phyloP scores from a whole-genome alignment of 1,140 invertebrate genomes.

The Thrips palmi region DNA sequence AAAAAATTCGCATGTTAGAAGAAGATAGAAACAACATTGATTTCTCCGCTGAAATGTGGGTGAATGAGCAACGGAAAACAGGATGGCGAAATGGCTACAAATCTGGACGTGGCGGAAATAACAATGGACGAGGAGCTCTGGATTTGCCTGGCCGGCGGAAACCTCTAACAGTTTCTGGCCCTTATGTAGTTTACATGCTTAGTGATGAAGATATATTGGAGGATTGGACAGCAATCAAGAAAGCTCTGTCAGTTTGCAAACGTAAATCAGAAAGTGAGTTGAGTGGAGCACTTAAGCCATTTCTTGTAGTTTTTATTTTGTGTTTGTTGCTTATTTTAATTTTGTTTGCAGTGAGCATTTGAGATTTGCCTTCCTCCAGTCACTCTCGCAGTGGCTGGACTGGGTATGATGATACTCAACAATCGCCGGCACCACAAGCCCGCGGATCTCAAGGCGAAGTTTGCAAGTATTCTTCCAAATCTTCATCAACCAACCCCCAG shows the following conservation, averaged over 20 bases:
- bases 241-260: constrained; percentile 36
- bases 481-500: too few relatives aligned
- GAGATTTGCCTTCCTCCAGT: too few relatives aligned
- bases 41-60: constrained; percentile 53
- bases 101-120: constrained; percentile 7
- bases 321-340: too few relatives aligned
- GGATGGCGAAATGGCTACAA: constrained; percentile 16
- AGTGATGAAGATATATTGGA: constrained; percentile 86
- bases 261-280: constrained; percentile 18
- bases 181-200: constrained; percentile 93
- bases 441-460: too few relatives aligned
- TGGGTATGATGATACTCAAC: too few relatives aligned
- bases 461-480: too few relatives aligned
- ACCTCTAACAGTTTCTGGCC: constrained; percentile 79
- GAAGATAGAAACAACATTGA: constrained; percentile 90
- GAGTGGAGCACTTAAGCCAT: too few relatives aligned
- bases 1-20: constrained; percentile 79
- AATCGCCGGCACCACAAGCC: too few relatives aligned
- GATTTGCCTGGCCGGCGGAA: constrained; percentile 40
- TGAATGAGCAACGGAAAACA: constrained; percentile 24
- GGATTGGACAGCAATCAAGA: constrained; percentile 86
- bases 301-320: too few relatives aligned
- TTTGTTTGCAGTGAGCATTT: too few relatives aligned
- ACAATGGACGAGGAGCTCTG: constrained; percentile 24
- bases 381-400: too few relatives aligned